These are phyloP conservation scores for Papilio elwesi DNA, from an alignment of 2,888 invertebrate species.

Conservation along the genomic window DNA sequence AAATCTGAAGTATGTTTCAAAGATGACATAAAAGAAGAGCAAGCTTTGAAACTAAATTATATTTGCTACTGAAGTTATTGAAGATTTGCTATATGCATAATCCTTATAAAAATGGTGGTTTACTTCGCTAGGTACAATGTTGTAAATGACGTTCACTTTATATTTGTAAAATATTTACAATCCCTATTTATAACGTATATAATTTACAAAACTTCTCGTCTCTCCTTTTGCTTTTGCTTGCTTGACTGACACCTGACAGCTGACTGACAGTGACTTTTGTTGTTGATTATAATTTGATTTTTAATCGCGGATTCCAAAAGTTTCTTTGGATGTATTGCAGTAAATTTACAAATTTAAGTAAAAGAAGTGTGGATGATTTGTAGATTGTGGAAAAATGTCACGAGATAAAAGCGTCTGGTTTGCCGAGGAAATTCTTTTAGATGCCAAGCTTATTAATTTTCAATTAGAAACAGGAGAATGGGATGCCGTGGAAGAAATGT, in stretches of 20 bases:
- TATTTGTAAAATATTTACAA: no score
- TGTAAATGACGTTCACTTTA: no score
- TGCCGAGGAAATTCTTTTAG: conserved; percentile 79
- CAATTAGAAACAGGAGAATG: conserved; percentile 81
- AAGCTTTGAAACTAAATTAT: no score
- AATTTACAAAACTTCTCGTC: neutral
- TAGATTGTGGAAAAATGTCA: conserved; percentile 64
- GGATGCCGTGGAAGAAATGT: conserved; percentile 81
- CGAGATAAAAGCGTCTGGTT: conserved; percentile 83
- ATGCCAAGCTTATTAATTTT: conserved; percentile 80
- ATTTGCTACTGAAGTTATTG: no score
- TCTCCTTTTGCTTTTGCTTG: neutral
- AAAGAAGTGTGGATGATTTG: conserved; percentile 20
- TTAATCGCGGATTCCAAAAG: neutral
- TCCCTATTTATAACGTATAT: no score
- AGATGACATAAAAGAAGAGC: no score
- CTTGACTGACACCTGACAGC: conserved; percentile 19
- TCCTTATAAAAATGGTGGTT: no score
- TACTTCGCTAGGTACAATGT: no score
- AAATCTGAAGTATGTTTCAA: no score
- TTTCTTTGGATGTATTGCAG: neutral
- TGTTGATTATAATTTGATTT: conserved; percentile 27
- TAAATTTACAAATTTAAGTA: conserved; percentile 8
- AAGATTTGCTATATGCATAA: no score
- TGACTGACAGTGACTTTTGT: conserved; percentile 6